These are phyloP conservation scores for Drosophila rubida DNA, from an alignment of 2,888 invertebrate genomes.

Conservation along the genomic window DNA sequence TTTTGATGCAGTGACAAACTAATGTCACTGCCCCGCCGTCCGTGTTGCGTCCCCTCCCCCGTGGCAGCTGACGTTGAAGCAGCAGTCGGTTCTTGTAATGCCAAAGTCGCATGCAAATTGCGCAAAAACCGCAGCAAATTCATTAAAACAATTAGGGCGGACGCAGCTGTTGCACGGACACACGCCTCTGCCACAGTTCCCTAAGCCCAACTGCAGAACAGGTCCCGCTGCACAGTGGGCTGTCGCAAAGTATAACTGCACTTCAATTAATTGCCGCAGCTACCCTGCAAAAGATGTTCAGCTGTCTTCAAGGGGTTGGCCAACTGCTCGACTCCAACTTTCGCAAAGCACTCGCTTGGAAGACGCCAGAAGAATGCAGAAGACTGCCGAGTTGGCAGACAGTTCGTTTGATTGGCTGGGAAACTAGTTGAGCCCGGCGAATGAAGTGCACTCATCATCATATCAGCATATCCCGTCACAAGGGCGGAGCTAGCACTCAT, in stretches of 20 bases:
- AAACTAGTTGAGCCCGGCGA: constrained; percentile 39
- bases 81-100: constrained; percentile 56
- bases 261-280: constrained; percentile 59
- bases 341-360: constrained; percentile 17
- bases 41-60: background rate
- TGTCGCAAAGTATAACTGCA: constrained; percentile 47
- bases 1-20: constrained; percentile 75
- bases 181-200: constrained; percentile 31
- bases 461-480: constrained; percentile 3
- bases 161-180: constrained; percentile 62
- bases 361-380: constrained; percentile 3
- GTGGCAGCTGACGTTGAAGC: background rate
- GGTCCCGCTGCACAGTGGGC: constrained; percentile 16
- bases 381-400: constrained; percentile 9
- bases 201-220: constrained; percentile 22
- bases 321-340: constrained; percentile 11
- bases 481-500: constrained; percentile 40
- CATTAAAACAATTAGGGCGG: constrained; percentile 77
- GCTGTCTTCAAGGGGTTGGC: constrained; percentile 35
- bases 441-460: constrained; percentile 26
- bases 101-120: constrained; percentile 80
- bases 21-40: too few species aligned
- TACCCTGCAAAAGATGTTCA: constrained; percentile 34
- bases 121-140: constrained; percentile 80
- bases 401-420: constrained; percentile 53